Evolutionary conservation across 2,113 vertebrate species (phyloP).

Genomic region (Melanocharis versteri): DNA sequence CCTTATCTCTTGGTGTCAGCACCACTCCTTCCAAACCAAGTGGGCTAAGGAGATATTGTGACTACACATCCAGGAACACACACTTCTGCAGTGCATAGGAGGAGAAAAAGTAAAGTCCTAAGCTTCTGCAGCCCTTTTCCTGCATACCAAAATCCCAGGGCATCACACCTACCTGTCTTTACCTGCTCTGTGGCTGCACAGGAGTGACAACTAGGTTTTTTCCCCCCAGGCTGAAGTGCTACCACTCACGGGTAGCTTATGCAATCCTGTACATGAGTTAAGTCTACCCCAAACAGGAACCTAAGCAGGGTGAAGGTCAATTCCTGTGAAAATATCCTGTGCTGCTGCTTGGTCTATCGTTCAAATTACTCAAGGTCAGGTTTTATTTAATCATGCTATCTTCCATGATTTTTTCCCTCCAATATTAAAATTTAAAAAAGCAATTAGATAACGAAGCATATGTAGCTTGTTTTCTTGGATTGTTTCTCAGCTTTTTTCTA

Average conservation of each 20-base stretch:
- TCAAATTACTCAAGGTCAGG: constrained; percentile 1
- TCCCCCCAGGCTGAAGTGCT: not conserved
- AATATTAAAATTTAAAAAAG: not conserved
- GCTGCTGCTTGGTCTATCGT: not conserved
- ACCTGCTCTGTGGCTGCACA: fast-evolving
- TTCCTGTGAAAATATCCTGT: constrained; percentile 30
- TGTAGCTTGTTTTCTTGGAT: constrained; percentile 12
- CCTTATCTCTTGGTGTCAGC: not conserved
- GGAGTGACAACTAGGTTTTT: not conserved
- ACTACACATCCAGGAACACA: not conserved
- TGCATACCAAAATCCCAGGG: not conserved
- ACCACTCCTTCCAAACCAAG: not conserved
- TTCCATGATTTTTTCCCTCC: not conserved
- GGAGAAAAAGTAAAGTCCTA: not conserved
- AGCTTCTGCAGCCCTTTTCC: not conserved
- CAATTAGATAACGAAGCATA: not conserved
- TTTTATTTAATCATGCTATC: constrained; percentile 8
- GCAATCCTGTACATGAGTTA: not conserved
- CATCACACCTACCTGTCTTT: not conserved
- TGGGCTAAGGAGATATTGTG: fast-evolving
- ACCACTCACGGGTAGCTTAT: not conserved
- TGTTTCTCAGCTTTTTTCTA: constrained; percentile 26
- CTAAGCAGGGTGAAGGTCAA: constrained; percentile 2
- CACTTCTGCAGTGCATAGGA: not conserved
- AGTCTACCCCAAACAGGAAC: not conserved